A percentile compares a stretch with the other conserved stretches of the same genome.
These are phyloP conservation scores for Dasypolia templi DNA, from an alignment of 2,888 invertebrate genomes.

Conservation along the genomic window DNA sequence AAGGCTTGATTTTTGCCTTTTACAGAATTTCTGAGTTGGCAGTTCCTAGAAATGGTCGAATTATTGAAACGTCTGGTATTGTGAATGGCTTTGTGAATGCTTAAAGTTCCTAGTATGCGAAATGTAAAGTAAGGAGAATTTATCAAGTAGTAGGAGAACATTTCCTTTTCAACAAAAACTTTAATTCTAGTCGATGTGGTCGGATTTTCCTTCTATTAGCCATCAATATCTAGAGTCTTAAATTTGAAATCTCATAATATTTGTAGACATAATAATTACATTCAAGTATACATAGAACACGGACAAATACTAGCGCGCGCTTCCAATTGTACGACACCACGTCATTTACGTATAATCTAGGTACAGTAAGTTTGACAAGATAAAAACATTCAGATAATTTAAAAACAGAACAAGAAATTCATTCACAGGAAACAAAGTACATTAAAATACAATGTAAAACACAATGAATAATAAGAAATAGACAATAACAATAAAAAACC, in stretches of 20 bases:
- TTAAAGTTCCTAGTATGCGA: background rate
- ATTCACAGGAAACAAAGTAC: too few relatives aligned
- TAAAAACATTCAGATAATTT: too few relatives aligned
- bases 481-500: too few relatives aligned
- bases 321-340: too few relatives aligned
- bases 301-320: too few relatives aligned
- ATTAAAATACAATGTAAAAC: too few relatives aligned
- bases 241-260: background rate
- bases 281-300: too few relatives aligned
- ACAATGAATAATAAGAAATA: too few relatives aligned
- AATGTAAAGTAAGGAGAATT: background rate
- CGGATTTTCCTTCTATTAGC: background rate
- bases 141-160: background rate
- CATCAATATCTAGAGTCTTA: background rate
- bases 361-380: too few relatives aligned
- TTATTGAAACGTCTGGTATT: background rate
- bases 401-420: too few relatives aligned
- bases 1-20: background rate
- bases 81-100: background rate
- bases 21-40: conserved; percentile 2
- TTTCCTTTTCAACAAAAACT: background rate
- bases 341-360: too few relatives aligned
- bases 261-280: background rate
- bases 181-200: background rate
- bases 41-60: background rate